Base-by-base conservation (phyloP, 2,113 vertebrate species). In the Litocranius walleri region DNA sequence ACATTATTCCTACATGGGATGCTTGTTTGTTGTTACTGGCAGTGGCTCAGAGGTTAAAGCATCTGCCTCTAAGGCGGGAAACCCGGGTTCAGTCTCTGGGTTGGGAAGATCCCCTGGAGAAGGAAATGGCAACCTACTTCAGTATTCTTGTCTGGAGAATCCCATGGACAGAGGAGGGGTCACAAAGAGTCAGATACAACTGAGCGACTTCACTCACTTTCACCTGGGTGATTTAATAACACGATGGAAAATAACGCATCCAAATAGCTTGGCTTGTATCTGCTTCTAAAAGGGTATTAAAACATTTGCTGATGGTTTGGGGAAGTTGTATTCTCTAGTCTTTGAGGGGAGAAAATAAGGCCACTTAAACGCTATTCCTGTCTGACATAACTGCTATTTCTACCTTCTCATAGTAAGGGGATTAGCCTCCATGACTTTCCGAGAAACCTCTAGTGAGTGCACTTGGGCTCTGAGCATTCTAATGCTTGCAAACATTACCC, bases 291-390 rank as follows among this genome's bases (percentile, higher is more conserved):
- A 64, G 77, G 1, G 15, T 43, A 64, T 85, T 88, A n/a, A 88
- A 84, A 88, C 88, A 54, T 36, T 91, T 95, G 52, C 33, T 91
- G 64, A 56, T 95, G 71, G 93, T n/a, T 94, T 94, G 14, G 16
- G 14, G 36, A 71, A 71, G 23, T 15, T 56, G 48, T 80, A 19
- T 64, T 67, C 56, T 89, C 16, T n/a, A 48, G 50, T 95, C 74
- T 95, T 90, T 61, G 29, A 43, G 57, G 25, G 16, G 14, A n/a
- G 62, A 36, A 80, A 85, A 54, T 88, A 43, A 56, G 83, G 2
- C 9, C n/a, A 52, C 74, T 97, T 77, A 92, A 91, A 94, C 13
- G 50, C 45, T 36, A 43, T 6, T 86, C 25, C 5, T 62, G 7
- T 17, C 19, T 93, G 86, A 85, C 45, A 30, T 82, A 87, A 87